A percentile compares a stretch with the other conserved stretches of the same genome.
These are phyloP conservation scores for Holotrichia oblita DNA, from an alignment of 1,140 invertebrate genomes.

Conservation along the genomic window DNA sequence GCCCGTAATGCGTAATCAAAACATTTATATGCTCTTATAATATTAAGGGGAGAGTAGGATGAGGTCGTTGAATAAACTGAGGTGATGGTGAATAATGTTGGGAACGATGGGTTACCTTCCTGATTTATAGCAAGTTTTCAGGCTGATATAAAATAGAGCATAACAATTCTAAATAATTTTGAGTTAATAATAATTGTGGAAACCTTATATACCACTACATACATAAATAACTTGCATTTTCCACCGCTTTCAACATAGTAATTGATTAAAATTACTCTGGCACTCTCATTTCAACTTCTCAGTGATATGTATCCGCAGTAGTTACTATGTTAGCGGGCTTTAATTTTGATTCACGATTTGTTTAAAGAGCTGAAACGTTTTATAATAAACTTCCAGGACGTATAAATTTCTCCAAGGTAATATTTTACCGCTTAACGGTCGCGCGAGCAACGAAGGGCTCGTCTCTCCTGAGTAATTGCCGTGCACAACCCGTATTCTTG, in stretches of 20 bases:
- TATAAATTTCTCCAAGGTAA: background rate
- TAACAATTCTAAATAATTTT: no score
- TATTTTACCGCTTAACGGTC: conserved; percentile 7
- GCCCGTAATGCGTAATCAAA: conserved; percentile 33
- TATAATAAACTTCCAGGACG: conserved; percentile 16
- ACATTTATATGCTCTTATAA: conserved; percentile 24
- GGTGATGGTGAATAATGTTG: background rate
- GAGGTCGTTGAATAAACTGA: conserved; percentile 7
- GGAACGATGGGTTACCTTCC: background rate
- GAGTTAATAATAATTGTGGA: no score
- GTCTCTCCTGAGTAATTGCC: background rate
- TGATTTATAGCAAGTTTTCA: background rate
- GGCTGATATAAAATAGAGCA: no score
- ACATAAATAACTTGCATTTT: background rate
- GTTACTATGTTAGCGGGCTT: background rate
- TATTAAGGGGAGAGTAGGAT: background rate
- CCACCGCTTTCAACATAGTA: background rate
- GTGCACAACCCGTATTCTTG: background rate
- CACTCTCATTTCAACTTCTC: background rate
- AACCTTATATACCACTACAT: no score
- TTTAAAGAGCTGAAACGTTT: conserved; percentile 8
- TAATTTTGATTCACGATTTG: conserved; percentile 21
- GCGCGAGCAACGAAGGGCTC: background rate
- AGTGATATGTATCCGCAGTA: background rate
- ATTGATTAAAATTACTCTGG: background rate